Evolutionary conservation across 2,888 invertebrate genomes (phyloP).

Genomic region (Stenotaenia linearis): DNA sequence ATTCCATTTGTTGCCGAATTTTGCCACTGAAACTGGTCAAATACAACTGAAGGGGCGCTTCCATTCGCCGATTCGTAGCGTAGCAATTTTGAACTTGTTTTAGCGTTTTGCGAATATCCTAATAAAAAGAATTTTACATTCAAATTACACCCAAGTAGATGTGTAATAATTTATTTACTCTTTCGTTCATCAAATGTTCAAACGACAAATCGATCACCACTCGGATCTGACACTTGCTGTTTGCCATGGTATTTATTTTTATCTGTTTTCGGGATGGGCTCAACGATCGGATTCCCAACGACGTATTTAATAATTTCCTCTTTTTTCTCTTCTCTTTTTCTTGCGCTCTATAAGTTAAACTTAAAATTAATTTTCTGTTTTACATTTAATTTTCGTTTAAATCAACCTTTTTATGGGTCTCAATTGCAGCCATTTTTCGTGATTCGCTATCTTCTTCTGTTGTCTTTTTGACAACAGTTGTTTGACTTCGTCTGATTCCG

Average conservation of each 20-base stretch:
- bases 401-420: constrained; percentile 66
- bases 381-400: constrained; percentile 33
- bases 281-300: background rate
- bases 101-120: constrained; percentile 77
- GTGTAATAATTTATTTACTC: constrained; percentile 46
- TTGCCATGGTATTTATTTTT: constrained; percentile 59
- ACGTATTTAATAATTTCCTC: constrained; percentile 1
- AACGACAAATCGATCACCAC: constrained; percentile 86
- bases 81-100: constrained; percentile 89
- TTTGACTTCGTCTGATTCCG: background rate
- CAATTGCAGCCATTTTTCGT: constrained; percentile 64
- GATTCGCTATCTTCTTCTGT: constrained; percentile 62
- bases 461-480: constrained; percentile 55
- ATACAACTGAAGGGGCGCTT: constrained; percentile 68
- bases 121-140: constrained; percentile 34
- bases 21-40: constrained; percentile 72
- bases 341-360: constrained; percentile 49
- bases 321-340: constrained; percentile 55
- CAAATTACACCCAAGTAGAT: background rate
- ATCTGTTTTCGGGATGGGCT: constrained; percentile 46
- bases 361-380: background rate
- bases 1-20: constrained; percentile 65
- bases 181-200: constrained; percentile 82
- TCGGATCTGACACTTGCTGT: constrained; percentile 61
- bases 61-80: constrained; percentile 76